These are phyloP conservation scores for Netelia melanura DNA, from an alignment of 2,888 invertebrate genomes.

Conservation along the genomic window DNA sequence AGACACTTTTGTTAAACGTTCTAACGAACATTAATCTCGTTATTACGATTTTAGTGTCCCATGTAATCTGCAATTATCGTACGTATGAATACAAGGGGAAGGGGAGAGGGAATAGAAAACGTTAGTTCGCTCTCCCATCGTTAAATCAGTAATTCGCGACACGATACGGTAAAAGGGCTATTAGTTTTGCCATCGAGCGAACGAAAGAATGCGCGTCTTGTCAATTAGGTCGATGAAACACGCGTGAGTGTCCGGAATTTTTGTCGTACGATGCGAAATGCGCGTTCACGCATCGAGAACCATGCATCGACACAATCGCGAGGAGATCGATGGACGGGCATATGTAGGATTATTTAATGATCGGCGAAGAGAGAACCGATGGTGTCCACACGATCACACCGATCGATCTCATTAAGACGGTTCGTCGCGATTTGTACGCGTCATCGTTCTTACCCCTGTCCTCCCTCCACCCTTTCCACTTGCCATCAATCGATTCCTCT, in stretches of 20 bases:
- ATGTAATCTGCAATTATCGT: conserved; percentile 10
- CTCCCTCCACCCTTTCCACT: neutral
- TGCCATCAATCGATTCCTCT: no score
- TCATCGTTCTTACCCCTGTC: neutral
- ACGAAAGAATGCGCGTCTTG: conserved; percentile 61
- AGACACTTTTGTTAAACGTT: conserved; percentile 4
- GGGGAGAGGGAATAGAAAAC: neutral
- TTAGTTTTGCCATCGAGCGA: conserved; percentile 66
- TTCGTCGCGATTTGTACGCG: neutral
- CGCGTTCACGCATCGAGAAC: neutral
- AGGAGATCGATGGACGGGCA: conserved; percentile 33
- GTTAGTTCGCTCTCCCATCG: conserved; percentile 53
- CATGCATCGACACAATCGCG: neutral
- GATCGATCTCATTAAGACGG: conserved; percentile 55
- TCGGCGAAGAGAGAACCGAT: conserved; percentile 37
- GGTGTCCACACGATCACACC: conserved; percentile 38
- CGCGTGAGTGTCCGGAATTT: conserved; percentile 66
- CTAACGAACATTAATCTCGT: no score
- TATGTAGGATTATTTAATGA: conserved; percentile 56
- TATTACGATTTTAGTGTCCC: neutral
- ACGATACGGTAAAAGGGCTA: conserved; percentile 65
- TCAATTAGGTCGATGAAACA: conserved; percentile 64
- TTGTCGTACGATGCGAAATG: conserved; percentile 60
- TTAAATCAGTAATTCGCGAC: conserved; percentile 66
- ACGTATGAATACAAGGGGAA: conserved; percentile 1